A percentile compares a stretch with the other conserved stretches of the same genome.
Conservation (phyloP, 2,113 vertebrate species). For the Pituophis catenifer region DNA sequence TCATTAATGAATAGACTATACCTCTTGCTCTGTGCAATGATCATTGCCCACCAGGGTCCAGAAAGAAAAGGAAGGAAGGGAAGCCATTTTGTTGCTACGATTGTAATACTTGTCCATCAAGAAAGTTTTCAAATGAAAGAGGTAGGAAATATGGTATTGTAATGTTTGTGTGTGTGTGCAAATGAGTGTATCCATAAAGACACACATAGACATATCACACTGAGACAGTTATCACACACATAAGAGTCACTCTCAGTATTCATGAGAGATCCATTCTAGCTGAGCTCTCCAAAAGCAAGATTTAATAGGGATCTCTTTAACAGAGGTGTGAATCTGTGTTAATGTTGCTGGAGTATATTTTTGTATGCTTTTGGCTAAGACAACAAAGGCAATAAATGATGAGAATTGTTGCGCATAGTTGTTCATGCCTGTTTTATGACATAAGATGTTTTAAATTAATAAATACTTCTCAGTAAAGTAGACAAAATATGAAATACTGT, state of each 20-base stretch:
- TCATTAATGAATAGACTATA: not conserved
- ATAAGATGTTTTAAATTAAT: not conserved
- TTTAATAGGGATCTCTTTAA: no score
- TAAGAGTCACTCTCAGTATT: not conserved
- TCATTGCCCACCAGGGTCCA: not conserved
- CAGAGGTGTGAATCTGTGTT: not conserved
- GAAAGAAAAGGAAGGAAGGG: not conserved
- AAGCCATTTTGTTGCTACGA: conserved; percentile 4
- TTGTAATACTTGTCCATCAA: not conserved
- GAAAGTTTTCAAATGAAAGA: not conserved
- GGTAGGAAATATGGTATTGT: not conserved
- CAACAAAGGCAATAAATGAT: not conserved
- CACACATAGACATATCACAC: not conserved
- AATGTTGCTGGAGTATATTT: not conserved
- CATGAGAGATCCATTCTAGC: not conserved
- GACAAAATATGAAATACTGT: not conserved
- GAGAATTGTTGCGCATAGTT: not conserved
- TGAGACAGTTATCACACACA: not conserved
- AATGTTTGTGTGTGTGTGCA: not conserved
- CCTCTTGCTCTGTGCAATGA: conserved; percentile 4
- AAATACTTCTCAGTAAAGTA: not conserved
- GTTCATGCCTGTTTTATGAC: not conserved
- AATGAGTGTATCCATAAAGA: not conserved
- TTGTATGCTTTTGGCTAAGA: not conserved
- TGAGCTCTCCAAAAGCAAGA: not conserved